Percentiles rank a stretch among this genome's conserved stretches.
phyloP scores from a whole-genome alignment of 2,888 invertebrate species.

The Fragum fragum region DNA sequence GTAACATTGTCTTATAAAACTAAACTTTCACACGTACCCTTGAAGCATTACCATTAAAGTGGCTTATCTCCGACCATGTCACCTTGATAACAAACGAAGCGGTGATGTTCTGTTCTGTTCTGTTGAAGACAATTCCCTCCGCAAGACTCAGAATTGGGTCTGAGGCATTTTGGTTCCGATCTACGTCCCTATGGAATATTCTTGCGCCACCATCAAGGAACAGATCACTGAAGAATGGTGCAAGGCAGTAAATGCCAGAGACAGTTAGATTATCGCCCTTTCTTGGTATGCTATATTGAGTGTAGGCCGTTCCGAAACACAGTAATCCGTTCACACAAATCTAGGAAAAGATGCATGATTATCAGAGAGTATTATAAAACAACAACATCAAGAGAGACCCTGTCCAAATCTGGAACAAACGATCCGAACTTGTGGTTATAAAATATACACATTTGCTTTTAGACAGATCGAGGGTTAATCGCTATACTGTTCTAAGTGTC shows the following conservation, averaged over 20 bases:
- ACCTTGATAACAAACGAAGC: slow-evolving; percentile 35
- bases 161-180: neutral
- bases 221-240: slow-evolving; percentile 46
- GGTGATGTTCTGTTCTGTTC: slow-evolving; percentile 10
- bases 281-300: slow-evolving; percentile 25
- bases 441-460: no score
- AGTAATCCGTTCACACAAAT: slow-evolving; percentile 53
- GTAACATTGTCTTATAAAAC: no score
- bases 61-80: slow-evolving; percentile 35
- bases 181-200: slow-evolving; percentile 32
- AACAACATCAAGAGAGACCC: no score
- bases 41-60: neutral
- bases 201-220: neutral
- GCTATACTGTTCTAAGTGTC: no score
- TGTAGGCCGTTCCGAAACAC: slow-evolving; percentile 36
- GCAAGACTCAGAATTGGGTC: neutral
- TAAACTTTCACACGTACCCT: no score
- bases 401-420: no score
- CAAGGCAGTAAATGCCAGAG: slow-evolving; percentile 26
- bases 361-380: no score
- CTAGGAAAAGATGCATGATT: slow-evolving; percentile 32
- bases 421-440: no score
- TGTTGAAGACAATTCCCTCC: neutral
- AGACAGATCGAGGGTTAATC: no score
- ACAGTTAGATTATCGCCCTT: neutral